Evolutionary conservation across 1,140 invertebrate species (phyloP).

Genomic region (Triops longicaudatus): DNA sequence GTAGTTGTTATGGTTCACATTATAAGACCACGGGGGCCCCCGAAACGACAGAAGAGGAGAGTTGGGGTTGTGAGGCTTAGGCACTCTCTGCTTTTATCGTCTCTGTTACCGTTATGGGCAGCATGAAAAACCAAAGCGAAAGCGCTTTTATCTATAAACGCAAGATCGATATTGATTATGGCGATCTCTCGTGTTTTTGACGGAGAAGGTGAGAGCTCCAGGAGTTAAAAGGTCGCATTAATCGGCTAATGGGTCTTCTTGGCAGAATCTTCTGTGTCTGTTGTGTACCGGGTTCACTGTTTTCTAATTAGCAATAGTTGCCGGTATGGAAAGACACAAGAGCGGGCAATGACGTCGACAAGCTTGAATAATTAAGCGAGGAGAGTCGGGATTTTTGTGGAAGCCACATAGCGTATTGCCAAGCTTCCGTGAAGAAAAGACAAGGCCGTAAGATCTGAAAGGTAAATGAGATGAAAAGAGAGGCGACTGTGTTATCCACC

Average conservation of each 20-base stretch:
- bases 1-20: neutral
- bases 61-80: neutral
- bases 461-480: neutral
- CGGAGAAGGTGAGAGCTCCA: neutral
- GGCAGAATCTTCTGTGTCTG: neutral
- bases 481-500: neutral
- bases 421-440: neutral
- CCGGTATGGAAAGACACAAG: neutral
- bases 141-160: constrained; percentile 5
- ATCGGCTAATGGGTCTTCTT: neutral
- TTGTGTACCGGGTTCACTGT: neutral
- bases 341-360: neutral
- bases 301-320: neutral
- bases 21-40: neutral
- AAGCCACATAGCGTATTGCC: neutral
- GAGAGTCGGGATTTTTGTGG: neutral
- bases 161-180: constrained; percentile 15
- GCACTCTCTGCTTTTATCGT: constrained; percentile 7
- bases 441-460: neutral
- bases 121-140: constrained; percentile 1
- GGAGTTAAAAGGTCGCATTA: neutral
- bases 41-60: neutral
- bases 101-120: constrained; percentile 6
- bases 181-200: neutral
- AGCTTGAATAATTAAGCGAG: neutral